phyloP scores from a whole-genome alignment of 2,888 invertebrate species.

The Himalopsyche tibetana region DNA sequence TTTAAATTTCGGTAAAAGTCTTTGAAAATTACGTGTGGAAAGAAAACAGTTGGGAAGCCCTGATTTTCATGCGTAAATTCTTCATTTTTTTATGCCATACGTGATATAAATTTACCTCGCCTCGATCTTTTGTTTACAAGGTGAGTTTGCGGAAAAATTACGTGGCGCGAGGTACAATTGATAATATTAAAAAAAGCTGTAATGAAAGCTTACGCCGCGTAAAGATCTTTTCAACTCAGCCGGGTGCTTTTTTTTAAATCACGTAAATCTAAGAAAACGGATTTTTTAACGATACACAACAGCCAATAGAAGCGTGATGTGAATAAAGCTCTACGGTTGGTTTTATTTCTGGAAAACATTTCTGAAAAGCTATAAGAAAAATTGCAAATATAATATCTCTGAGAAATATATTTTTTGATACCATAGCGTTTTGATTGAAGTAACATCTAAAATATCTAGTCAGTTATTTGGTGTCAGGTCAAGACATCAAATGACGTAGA shows the following conservation, averaged over 20 bases:
- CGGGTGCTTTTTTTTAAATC: slow-evolving; percentile 4
- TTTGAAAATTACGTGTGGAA: too few relatives aligned
- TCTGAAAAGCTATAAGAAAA: background rate
- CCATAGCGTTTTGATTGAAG: too few relatives aligned
- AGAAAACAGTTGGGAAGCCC: too few relatives aligned
- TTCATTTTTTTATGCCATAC: too few relatives aligned
- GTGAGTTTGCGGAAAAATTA: background rate
- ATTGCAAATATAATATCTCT: background rate
- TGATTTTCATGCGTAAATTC: too few relatives aligned
- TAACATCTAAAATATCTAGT: too few relatives aligned
- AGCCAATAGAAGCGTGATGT: background rate
- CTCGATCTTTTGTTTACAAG: slow-evolving; percentile 10
- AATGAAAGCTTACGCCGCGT: background rate
- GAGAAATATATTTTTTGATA: background rate
- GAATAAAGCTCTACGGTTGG: slow-evolving; percentile 1
- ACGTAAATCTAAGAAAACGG: background rate
- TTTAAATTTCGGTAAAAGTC: too few relatives aligned
- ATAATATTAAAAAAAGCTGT: slow-evolving; percentile 12
- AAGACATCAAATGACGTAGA: too few relatives aligned
- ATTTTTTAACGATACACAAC: slow-evolving; percentile 24
- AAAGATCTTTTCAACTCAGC: background rate
- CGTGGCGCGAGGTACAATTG: background rate
- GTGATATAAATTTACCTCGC: too few relatives aligned
- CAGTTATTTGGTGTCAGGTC: too few relatives aligned
- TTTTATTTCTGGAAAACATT: background rate